phyloP scores from a whole-genome alignment of 2,113 vertebrate species.

The Oncorhynchus mykiss region DNA sequence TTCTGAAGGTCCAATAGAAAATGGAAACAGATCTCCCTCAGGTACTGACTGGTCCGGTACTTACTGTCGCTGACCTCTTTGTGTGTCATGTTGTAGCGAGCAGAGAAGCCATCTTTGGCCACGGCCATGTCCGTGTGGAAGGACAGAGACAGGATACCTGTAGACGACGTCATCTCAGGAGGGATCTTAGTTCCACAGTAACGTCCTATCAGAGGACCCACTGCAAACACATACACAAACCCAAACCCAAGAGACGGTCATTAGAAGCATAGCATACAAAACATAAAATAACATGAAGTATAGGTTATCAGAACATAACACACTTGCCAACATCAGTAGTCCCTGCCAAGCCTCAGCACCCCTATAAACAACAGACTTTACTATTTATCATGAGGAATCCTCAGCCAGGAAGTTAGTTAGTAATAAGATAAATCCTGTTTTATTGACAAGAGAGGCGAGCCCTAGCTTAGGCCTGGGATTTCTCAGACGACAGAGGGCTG shows the following conservation, averaged over 20 bases:
- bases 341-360: too few species aligned
- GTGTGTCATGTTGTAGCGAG: conserved; percentile 90
- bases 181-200: conserved; percentile 94
- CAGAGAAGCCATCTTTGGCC: conserved; percentile 95
- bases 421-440: neutral
- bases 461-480: too few species aligned
- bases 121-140: conserved; percentile 98
- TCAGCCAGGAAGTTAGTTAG: too few species aligned
- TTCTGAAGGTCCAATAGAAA: too few species aligned
- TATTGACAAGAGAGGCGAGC: neutral
- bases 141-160: conserved; percentile 89
- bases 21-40: neutral
- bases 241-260: neutral
- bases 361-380: too few species aligned
- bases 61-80: conserved; percentile 93
- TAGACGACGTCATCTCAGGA: conserved; percentile 90
- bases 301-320: neutral
- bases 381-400: too few species aligned
- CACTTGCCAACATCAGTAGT: neutral
- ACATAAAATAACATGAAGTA: neutral
- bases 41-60: conserved; percentile 46
- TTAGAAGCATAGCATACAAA: neutral
- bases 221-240: conserved; percentile 62
- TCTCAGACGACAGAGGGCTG: too few species aligned
- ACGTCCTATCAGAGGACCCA: conserved; percentile 93